These are phyloP conservation scores for Albula goreensis DNA, from an alignment of 2,113 vertebrate genomes.

Conservation along the genomic window DNA sequence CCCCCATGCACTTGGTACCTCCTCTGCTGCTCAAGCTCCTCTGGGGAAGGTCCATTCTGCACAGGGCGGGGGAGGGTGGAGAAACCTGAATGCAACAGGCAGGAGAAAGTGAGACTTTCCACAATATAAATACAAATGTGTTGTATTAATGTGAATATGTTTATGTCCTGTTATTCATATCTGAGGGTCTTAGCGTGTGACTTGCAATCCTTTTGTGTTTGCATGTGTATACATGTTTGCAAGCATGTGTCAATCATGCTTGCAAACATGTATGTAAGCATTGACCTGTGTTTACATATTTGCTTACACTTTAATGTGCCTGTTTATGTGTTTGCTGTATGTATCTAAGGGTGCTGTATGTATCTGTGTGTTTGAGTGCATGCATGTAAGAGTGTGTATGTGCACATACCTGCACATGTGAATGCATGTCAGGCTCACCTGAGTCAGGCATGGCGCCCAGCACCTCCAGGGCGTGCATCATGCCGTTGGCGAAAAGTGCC, in stretches of 20 bases:
- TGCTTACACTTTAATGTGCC: too few relatives aligned
- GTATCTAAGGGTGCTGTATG: too few relatives aligned
- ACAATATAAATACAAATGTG: neutral
- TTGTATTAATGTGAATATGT: neutral
- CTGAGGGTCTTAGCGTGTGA: neutral
- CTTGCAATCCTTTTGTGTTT: neutral
- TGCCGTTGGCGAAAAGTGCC: slow-evolving; percentile 73
- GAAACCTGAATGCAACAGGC: slow-evolving; percentile 57
- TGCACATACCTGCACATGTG: too few relatives aligned
- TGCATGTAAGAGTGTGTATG: too few relatives aligned
- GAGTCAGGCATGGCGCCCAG: slow-evolving; percentile 64
- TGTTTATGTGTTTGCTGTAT: too few relatives aligned
- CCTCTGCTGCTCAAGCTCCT: slow-evolving; percentile 81
- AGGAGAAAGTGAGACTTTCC: neutral
- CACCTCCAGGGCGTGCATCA: slow-evolving; percentile 71
- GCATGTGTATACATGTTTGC: neutral
- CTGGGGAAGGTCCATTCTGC: slow-evolving; percentile 80
- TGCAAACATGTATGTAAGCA: too few relatives aligned
- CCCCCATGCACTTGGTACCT: slow-evolving; percentile 65
- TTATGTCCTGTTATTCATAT: neutral
- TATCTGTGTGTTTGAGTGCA: too few relatives aligned
- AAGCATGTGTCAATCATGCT: too few relatives aligned
- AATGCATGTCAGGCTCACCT: slow-evolving; percentile 48
- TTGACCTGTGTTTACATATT: too few relatives aligned
- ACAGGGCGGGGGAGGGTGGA: slow-evolving; percentile 60